These are phyloP conservation scores for Ciconia boyciana DNA, from an alignment of 2,113 vertebrate genomes.

Conservation along the genomic window DNA sequence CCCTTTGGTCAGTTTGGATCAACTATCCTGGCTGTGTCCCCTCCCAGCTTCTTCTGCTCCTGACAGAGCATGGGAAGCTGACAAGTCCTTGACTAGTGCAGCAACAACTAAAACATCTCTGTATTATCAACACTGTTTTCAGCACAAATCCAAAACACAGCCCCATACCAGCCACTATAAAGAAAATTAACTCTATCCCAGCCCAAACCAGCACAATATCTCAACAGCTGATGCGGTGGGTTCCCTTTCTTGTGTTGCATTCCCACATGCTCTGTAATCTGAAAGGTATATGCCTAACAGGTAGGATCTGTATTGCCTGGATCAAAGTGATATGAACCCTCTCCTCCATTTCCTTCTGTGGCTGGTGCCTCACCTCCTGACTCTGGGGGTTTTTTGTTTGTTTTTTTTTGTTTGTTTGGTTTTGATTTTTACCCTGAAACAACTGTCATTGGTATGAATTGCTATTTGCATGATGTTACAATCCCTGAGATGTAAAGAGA, in stretches of 20 bases:
- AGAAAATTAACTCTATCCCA: no score
- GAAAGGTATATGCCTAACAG: not conserved
- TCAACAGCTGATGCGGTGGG: not conserved
- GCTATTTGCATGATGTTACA: not conserved
- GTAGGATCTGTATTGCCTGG: not conserved
- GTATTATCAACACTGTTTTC: no score
- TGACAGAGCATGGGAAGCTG: no score
- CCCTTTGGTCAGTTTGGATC: no score
- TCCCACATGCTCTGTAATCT: not conserved
- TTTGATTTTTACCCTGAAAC: not conserved
- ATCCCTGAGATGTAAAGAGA: not conserved
- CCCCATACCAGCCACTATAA: no score
- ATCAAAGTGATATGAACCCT: not conserved
- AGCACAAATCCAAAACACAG: no score
- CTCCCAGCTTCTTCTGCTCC: no score
- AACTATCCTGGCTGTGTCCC: no score
- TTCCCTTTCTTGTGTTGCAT: not conserved
- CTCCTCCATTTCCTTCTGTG: not conserved
- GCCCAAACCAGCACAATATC: not conserved
- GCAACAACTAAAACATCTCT: no score
- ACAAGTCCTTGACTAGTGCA: no score
- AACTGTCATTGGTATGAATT: not conserved
- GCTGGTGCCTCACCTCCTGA: not conserved
- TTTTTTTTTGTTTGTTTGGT: no score
- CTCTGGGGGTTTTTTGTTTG: not conserved